Evolutionary conservation across 2,888 invertebrate species (phyloP), one percentile per base, ranked within the genome.

Genomic region (Ligdia adustata): DNA sequence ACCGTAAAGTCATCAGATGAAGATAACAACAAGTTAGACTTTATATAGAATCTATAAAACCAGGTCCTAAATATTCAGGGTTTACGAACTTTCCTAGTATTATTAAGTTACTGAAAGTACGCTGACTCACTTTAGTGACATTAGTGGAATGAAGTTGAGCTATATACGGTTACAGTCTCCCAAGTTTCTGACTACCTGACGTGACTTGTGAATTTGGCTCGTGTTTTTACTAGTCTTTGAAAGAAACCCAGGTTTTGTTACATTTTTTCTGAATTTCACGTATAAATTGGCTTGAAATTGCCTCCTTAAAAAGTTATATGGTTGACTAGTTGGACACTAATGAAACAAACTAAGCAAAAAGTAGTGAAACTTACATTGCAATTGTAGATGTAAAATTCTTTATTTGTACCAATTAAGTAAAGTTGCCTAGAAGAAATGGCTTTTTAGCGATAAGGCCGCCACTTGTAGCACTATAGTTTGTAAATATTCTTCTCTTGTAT

Each of bases 111-210:
- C 2, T 2, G 22, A n/a, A 55, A 52, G 44, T 64, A 46, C 41
- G 49, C 49, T 46, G 51, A 54, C 47, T 50, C 56, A 56, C 52
- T 48, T 44, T 37, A 50, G 50, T 45, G 38, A 52, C 52, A 53
- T 55, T 49, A 55, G 43, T 28, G 33, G 33, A 31, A 51, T 40
- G 46, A 40, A 47, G 46, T 38, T 39, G 29, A 29, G 34, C 45
- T 38, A 34, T 35, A 44, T 45, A 44, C 22, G 39, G 34, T 46
- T 47, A 44, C 44, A 32, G 35, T 38, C 24, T 47, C 12, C 14
- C 9, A 28, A 40, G 24, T 40, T 40, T 40, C 13, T 29, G 39
- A 24, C 46, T 46, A 40, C 39, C 34, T 46, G 46, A 35, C 40
- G 29, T 46, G 46, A 46, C 34, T 40, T 34, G 16, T 13, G 22